These are phyloP conservation scores for Columbina picui DNA, from an alignment of 2,113 vertebrate genomes.

Conservation along the genomic window DNA sequence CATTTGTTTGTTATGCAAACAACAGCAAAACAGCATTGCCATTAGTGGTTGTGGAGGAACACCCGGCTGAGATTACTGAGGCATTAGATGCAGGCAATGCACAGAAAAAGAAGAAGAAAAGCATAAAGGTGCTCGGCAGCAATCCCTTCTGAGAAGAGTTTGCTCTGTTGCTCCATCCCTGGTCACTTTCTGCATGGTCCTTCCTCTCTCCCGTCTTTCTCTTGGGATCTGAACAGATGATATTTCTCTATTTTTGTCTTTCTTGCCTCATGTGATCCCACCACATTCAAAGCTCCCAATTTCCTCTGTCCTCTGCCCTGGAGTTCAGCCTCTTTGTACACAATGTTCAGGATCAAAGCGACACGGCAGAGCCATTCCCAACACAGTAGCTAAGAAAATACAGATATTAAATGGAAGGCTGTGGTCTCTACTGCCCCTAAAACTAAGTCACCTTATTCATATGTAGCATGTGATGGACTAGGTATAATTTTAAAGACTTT, in stretches of 20 bases:
- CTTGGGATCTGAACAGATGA: neutral
- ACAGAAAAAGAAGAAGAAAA: neutral
- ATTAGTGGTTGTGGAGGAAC: neutral
- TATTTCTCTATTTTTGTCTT: neutral
- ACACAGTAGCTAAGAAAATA: fast-evolving
- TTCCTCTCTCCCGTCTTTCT: neutral
- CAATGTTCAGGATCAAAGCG: neutral
- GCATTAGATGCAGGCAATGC: neutral
- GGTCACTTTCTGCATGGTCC: neutral
- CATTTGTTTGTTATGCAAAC: no score
- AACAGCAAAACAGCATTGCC: neutral
- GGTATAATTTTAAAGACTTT: neutral
- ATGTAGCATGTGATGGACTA: neutral
- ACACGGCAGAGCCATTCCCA: fast-evolving
- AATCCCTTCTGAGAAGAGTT: neutral
- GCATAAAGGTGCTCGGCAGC: neutral
- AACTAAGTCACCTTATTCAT: neutral
- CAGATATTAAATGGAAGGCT: neutral
- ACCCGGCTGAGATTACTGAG: neutral
- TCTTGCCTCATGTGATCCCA: neutral
- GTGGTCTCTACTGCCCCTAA: neutral
- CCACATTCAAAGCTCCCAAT: neutral
- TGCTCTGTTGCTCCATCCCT: neutral
- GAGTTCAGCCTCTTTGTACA: neutral
- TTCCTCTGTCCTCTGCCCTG: neutral